Conservation (phyloP, 2,113 vertebrate genomes). For the Aphyosemion australe region DNA sequence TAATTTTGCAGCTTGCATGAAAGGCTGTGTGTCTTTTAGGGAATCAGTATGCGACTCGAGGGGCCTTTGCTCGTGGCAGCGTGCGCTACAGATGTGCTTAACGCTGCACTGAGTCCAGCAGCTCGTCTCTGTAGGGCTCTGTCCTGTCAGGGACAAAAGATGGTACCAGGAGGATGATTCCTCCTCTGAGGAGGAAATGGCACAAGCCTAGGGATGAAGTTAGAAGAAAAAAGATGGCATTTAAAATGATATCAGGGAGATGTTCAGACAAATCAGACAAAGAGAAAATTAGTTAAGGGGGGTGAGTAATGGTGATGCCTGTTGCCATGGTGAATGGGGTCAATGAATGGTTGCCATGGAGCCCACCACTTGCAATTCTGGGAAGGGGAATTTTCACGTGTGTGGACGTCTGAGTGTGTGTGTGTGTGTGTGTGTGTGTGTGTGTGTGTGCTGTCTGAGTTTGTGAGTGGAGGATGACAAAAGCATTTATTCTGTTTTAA, state of each 20-base stretch:
- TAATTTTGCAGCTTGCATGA: no score
- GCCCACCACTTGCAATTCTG: slow-evolving; percentile 61
- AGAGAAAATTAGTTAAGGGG: slow-evolving; percentile 68
- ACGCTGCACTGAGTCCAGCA: background rate
- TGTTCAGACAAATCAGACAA: slow-evolving; percentile 58
- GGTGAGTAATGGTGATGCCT: slow-evolving; percentile 61
- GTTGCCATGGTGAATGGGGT: slow-evolving; percentile 74
- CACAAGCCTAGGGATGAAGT: background rate
- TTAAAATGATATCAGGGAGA: slow-evolving; percentile 8
- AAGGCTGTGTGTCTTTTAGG: no score
- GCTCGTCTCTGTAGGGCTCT: slow-evolving; percentile 4
- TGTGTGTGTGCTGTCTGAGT: slow-evolving; percentile 5
- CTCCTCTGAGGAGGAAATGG: background rate
- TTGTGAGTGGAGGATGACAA: slow-evolving; percentile 33
- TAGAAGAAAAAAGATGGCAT: background rate
- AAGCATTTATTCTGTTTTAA: slow-evolving; percentile 32
- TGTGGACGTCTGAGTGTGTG: slow-evolving; percentile 6
- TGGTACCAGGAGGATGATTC: slow-evolving; percentile 17
- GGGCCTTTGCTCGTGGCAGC: slow-evolving; percentile 26
- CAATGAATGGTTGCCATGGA: slow-evolving; percentile 74
- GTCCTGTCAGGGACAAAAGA: slow-evolving; percentile 1
- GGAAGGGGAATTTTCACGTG: slow-evolving; percentile 46
- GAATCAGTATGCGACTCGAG: slow-evolving; percentile 28
- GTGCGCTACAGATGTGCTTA: slow-evolving; percentile 15
- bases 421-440: slow-evolving; percentile 20